Evolutionary conservation across 2,888 invertebrate species (phyloP), one percentile per base, ranked within the genome.

Genomic region (Pyrocoelia pectoralis): DNA sequence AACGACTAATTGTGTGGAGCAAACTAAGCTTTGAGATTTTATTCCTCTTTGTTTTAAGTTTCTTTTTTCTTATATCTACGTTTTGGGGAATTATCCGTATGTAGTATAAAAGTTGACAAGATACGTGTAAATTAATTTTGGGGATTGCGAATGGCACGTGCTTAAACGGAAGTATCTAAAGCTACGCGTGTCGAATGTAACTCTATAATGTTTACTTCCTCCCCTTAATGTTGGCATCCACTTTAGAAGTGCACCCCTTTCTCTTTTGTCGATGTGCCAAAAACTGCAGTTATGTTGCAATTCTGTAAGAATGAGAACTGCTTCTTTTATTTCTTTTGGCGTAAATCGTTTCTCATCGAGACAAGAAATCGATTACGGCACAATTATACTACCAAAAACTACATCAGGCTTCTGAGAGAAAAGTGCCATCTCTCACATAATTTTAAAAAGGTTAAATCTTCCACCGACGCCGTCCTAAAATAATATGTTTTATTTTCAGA

Each of bases 1-100:
- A 64, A 64, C 63, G 63, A 58, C 63, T 64, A 64, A 64, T 64
- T 64, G 63, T 59, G 52, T 59, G 41, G 50, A 41, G 50, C 50
- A 55, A 64, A 49, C 49, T 58, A 41, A 61, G 48, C 56, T 56
- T 24, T 38, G 12, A 13, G 6, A 4, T 43, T 13, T 43, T 56
- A 50, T 61, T 60, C 48, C 48, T 60, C 51, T 17, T 56, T 50
- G 48, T 40, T 51, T 40, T 41, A 14, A 6, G 17, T 13, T 18
- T 48, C 48, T n/a, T n/a, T n/a, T 53, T 53, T 60, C 29, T 59
- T 12, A 38, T 5, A 24, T 24, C 8, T 24, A 3, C 8, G 24
- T 8, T 24, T 38, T n/a, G n/a, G n/a, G 10, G 3, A 38, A 38
- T 38, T 38, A 9, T 38, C 2, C 38, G 3, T 3, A 24, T 24